Base-by-base conservation (phyloP, 2,113 vertebrate genomes). In the Passer domesticus region DNA sequence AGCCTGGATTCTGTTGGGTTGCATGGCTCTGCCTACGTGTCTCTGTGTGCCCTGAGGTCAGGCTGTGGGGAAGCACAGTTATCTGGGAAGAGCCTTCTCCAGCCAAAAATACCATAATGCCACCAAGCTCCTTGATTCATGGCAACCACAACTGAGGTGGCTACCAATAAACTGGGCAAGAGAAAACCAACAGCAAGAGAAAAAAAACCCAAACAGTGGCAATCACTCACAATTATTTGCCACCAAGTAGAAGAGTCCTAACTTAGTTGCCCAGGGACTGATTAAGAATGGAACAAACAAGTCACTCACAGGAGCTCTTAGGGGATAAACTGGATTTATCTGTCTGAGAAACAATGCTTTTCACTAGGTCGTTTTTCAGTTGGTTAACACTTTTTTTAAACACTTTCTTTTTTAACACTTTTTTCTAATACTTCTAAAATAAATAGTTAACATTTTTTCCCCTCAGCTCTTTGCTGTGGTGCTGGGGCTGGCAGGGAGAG, bases 401-500 rank as follows among this genome's bases (percentile, higher is more conserved):
- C 6, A 31, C 9, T 44, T n/a, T 59, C 30, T 74, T 53, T 55
- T 58, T 55, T 2, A 58, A 22, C 33, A 46, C 14, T 35, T 74
- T 31, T 53, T 55, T 46, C 33, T 2, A 49, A 15, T 28, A 33
- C 13, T 27, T 77, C 21, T 33, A 39, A 39, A 39, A 39, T 25
- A 37, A 13, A 10, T 28, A 17, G 11, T 25, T 53, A 53, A 47
- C 17, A 11, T 31, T 41, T 79, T 69, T 76, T 60, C 37, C 28
- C 46, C 20, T 55, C 35, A 25, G 8, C 24, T 83, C 41, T 83
- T 68, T 58, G 20, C 35, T 37, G 4, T 8, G 8, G 14, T 24
- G 33, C 49, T 47, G 18, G 24, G 15, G 6, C 67, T 56, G 59
- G 19, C 0, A 0, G 22, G 13, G 8, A 4, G 2, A 35, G 24